phyloP scores from a whole-genome alignment of 2,888 invertebrate species.

The Lysandra bellargus region DNA sequence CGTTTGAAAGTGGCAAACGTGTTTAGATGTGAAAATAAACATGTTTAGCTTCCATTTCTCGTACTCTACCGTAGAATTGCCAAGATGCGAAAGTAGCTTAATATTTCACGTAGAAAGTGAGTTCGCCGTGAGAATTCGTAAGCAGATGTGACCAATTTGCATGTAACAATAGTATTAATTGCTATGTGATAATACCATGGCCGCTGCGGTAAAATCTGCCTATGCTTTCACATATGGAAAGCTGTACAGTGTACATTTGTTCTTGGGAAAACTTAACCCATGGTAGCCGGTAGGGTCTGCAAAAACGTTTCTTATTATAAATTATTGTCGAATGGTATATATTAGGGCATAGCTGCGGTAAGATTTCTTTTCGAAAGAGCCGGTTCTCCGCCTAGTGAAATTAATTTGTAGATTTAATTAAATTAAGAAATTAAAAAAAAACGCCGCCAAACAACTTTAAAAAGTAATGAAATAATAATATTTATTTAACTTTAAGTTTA shows the following conservation, averaged over 20 bases:
- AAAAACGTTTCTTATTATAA: background rate
- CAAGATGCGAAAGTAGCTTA: slow-evolving; percentile 22
- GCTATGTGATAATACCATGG: slow-evolving; percentile 7
- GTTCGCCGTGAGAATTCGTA: slow-evolving; percentile 46
- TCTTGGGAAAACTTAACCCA: slow-evolving; percentile 10
- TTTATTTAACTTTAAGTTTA: no score
- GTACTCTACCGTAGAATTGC: slow-evolving; percentile 1
- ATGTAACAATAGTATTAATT: slow-evolving; percentile 32
- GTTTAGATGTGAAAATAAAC: slow-evolving; percentile 31
- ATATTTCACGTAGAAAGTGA: slow-evolving; percentile 39
- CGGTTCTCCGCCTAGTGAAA: no score
- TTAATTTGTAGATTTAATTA: no score
- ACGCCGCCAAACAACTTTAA: no score
- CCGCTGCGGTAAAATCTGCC: background rate
- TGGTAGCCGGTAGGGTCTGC: background rate
- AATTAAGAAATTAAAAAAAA: no score
- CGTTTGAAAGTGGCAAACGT: slow-evolving; percentile 9
- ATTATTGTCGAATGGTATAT: no score
- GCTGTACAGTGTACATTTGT: background rate
- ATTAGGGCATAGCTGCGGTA: no score
- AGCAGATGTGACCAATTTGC: slow-evolving; percentile 37
- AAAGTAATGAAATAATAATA: no score
- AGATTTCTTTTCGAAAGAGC: no score
- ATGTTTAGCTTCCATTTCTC: slow-evolving; percentile 29
- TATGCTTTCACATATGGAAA: slow-evolving; percentile 22